Evolutionary conservation across 2,797 vertebrate species (phyloP).

Genomic region (Delichon dasypus): DNA sequence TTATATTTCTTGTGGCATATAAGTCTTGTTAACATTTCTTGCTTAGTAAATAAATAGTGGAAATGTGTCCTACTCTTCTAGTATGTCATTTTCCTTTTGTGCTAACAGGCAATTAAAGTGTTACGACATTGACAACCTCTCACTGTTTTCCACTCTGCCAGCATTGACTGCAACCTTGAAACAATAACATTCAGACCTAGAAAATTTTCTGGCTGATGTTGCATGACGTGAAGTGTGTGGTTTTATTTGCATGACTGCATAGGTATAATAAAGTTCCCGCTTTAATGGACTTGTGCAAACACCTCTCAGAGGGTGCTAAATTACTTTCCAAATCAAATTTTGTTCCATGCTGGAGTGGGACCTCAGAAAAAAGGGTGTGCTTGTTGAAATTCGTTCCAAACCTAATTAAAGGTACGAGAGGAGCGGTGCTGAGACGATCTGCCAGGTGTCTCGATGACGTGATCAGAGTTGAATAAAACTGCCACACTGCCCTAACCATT

Average conservation of each 20-base stretch:
- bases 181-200: constrained; percentile 20
- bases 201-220: constrained; percentile 27
- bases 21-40: constrained; percentile 10
- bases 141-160: constrained; percentile 10
- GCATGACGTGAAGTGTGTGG: neutral
- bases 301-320: neutral
- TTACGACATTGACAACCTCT: constrained; percentile 13
- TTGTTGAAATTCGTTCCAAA: neutral
- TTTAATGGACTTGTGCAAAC: constrained; percentile 33
- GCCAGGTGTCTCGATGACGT: neutral
- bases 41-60: constrained; percentile 27
- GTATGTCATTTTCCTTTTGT: constrained; percentile 9
- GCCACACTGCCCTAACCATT: neutral
- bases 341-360: neutral
- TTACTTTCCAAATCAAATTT: constrained; percentile 1
- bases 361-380: neutral
- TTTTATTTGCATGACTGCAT: constrained; percentile 52
- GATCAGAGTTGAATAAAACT: neutral
- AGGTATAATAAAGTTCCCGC: constrained; percentile 34
- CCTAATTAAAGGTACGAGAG: neutral
- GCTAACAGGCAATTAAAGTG: constrained; percentile 35
- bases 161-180: constrained; percentile 18
- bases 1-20: neutral
- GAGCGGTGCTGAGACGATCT: neutral
- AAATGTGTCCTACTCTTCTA: neutral